Conservation (phyloP, 1,140 invertebrate species). For the Zaprionus tsacasi region DNA sequence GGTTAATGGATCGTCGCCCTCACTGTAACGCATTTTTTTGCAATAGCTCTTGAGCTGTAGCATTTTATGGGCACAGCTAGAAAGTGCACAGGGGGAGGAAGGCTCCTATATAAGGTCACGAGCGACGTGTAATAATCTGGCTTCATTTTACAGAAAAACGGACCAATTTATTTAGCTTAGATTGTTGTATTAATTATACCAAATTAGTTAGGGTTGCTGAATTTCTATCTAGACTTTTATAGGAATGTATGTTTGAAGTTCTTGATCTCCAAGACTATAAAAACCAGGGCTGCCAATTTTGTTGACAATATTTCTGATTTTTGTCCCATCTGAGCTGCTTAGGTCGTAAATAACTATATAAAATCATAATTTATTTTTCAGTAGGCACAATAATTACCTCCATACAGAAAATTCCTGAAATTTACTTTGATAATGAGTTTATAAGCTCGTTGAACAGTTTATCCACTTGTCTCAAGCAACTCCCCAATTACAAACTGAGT, state of each 20-base stretch:
- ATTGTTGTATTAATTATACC: background rate
- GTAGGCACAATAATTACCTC: too few relatives aligned
- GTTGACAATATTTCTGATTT: too few relatives aligned
- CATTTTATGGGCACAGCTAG: background rate
- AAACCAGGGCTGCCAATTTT: too few relatives aligned
- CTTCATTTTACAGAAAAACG: background rate
- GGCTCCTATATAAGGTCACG: conserved; percentile 15
- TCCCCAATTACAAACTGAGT: conserved; percentile 14
- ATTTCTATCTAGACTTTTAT: background rate
- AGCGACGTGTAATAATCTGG: background rate
- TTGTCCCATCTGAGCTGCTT: too few relatives aligned
- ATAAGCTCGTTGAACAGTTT: background rate
- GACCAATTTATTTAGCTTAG: background rate
- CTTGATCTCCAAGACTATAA: too few relatives aligned
- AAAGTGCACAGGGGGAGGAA: background rate
- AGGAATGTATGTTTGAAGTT: too few relatives aligned
- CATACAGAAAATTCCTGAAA: too few relatives aligned
- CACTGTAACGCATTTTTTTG: conserved; percentile 58
- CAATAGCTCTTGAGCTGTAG: conserved; percentile 15
- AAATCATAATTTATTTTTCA: too few relatives aligned
- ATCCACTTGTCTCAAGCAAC: background rate
- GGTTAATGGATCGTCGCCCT: conserved; percentile 69
- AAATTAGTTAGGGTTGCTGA: background rate
- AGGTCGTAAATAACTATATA: too few relatives aligned
- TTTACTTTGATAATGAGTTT: background rate